Base-by-base conservation (phyloP, 2,797 vertebrate genomes). In the Mionectes olivaceus region DNA sequence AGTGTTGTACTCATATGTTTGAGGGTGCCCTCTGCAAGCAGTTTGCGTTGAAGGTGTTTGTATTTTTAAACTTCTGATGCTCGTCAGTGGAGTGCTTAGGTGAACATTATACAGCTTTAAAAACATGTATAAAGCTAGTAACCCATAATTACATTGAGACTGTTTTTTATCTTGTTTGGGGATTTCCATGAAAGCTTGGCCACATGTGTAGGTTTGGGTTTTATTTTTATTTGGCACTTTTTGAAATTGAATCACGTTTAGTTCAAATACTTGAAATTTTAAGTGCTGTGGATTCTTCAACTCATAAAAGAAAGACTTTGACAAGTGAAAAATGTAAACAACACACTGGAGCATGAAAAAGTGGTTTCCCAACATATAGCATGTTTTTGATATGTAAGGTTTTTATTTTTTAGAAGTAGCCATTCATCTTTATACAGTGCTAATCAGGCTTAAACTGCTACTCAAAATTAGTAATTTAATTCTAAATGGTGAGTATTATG, bases 291-390 rank as follows among this genome's bases (percentile, higher is more conserved):
- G 59, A 80, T 92, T 90, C 89, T 94, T 97, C 83, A 93, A 56
- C 92, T 90, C 95, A 88, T 95, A 76, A 92, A 95, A 87, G 88
- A 92, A 78, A 86, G 80, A 68, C 91, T 92, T 92, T 87, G 73
- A 91, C 39, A 75, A 78, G 69, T 91, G 18, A 91, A 92, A 94
- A 81, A 64, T 93, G 73, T 93, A 91, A 93, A 87, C 90, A 94
- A 76, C 95, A 97, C 35, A 94, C 89, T 94, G 90, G 89, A 97
- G 98, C 97, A 98, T 98, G 97, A 92, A 69, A 96, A 96, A 95
- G 83, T 96, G 87, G 16, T 97, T 97, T 97, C 83, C 94, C 76
- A 91, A 96, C 78, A 77, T 89, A 93, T 55, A 96, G 98, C 97
- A 98, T 98, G 98, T 91, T 97, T 83, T 97, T 97, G 92, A 75